phyloP scores from a whole-genome alignment of 2,888 invertebrate species.

The Drosophila mercatorum region DNA sequence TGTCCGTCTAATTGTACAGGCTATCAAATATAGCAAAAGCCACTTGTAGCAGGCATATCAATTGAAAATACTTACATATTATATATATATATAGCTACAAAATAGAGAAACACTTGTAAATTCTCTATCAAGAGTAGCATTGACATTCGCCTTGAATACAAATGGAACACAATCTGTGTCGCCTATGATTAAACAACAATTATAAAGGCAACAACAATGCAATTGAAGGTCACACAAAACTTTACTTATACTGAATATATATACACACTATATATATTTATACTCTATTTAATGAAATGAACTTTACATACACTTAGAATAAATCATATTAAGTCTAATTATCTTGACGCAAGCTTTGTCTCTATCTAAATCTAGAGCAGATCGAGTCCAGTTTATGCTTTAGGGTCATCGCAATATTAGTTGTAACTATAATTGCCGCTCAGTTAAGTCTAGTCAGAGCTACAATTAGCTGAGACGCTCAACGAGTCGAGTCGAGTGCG shows the following conservation, averaged over 20 bases:
- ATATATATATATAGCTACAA: neutral
- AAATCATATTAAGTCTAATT: neutral
- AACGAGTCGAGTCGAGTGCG: neutral
- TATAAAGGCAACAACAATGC: constrained; percentile 9
- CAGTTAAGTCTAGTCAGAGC: constrained; percentile 1
- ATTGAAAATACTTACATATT: neutral
- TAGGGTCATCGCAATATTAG: neutral
- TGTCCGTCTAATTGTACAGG: neutral
- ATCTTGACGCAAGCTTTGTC: too few relatives aligned
- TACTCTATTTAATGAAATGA: neutral
- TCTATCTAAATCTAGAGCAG: neutral
- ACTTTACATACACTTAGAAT: neutral
- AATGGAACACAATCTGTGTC: constrained; percentile 6
- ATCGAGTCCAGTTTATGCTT: neutral
- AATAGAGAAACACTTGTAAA: neutral
- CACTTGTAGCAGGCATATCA: neutral
- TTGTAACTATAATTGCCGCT: constrained; percentile 5
- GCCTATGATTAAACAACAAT: constrained; percentile 1
- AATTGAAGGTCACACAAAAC: constrained; percentile 34
- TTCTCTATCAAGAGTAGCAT: neutral
- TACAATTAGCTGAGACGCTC: constrained; percentile 2
- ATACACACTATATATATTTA: neutral
- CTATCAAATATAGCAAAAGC: constrained; percentile 1
- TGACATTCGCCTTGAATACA: neutral
- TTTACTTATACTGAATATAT: constrained; percentile 12